phyloP scores from a whole-genome alignment of 2,113 vertebrate genomes.

The Aptenodytes patagonicus region DNA sequence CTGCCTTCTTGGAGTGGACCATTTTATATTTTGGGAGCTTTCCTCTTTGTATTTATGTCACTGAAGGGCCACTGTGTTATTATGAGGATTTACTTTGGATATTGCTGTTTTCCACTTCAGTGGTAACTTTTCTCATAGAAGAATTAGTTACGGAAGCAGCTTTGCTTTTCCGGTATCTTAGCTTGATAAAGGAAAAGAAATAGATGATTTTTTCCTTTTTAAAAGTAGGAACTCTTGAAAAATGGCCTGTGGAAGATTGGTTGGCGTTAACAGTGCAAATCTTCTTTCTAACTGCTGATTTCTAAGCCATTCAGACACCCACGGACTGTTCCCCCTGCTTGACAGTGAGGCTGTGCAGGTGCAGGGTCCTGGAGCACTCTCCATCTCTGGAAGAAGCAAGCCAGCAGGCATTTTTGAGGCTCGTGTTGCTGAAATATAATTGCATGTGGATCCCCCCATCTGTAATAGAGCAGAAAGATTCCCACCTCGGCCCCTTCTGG shows the following conservation, averaged over 20 bases:
- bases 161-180: background rate
- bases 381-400: background rate
- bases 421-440: background rate
- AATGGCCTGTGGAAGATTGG: background rate
- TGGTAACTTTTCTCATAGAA: background rate
- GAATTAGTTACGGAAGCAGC: background rate
- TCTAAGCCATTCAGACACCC: background rate
- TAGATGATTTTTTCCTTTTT: background rate
- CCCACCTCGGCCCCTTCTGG: background rate
- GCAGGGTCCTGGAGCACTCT: background rate
- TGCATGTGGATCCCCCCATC: background rate
- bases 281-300: background rate
- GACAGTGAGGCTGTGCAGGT: background rate
- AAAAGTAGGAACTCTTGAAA: background rate
- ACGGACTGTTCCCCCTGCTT: background rate
- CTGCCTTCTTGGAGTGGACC: background rate
- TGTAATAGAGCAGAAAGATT: background rate
- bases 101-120: background rate
- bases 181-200: background rate
- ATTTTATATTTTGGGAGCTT: background rate
- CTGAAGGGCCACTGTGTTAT: background rate
- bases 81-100: background rate
- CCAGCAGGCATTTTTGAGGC: background rate
- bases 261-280: background rate
- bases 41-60: background rate